Evolutionary conservation across 2,797 vertebrate genomes (phyloP).

Genomic region (Tokudaia muenninki): DNA sequence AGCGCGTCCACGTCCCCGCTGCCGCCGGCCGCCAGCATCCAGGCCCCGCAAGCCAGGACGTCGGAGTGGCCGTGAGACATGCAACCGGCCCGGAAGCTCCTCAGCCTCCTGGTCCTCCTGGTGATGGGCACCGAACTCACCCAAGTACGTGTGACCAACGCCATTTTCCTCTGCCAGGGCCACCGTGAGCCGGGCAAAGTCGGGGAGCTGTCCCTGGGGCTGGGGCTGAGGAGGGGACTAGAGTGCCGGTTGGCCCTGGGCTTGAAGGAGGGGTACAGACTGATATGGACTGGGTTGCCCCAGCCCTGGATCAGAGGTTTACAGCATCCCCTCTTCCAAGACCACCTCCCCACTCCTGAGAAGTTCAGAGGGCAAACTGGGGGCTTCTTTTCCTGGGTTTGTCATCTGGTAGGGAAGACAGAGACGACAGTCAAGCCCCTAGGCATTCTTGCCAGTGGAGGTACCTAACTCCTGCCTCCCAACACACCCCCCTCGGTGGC

Average conservation of each 20-base stretch:
- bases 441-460: background rate
- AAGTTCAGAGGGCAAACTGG: slow-evolving; percentile 68
- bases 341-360: slow-evolving; percentile 32
- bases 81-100: slow-evolving; percentile 95
- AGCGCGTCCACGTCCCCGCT: slow-evolving; percentile 62
- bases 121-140: slow-evolving; percentile 99
- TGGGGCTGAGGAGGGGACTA: background rate
- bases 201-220: background rate
- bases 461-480: background rate
- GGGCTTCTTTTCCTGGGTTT: background rate
- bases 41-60: slow-evolving; percentile 92
- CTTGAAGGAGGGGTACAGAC: background rate
- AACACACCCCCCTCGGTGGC: background rate
- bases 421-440: background rate
- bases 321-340: background rate
- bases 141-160: slow-evolving; percentile 93
- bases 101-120: slow-evolving; percentile 95
- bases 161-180: slow-evolving; percentile 86
- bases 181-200: slow-evolving; percentile 46
- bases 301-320: background rate
- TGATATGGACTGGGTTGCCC: background rate
- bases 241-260: background rate
- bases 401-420: background rate
- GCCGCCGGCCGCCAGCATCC: slow-evolving; percentile 73
- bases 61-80: slow-evolving; percentile 93